These are phyloP conservation scores for Machimus rusticus DNA, from an alignment of 2,888 invertebrate genomes.

Conservation along the genomic window DNA sequence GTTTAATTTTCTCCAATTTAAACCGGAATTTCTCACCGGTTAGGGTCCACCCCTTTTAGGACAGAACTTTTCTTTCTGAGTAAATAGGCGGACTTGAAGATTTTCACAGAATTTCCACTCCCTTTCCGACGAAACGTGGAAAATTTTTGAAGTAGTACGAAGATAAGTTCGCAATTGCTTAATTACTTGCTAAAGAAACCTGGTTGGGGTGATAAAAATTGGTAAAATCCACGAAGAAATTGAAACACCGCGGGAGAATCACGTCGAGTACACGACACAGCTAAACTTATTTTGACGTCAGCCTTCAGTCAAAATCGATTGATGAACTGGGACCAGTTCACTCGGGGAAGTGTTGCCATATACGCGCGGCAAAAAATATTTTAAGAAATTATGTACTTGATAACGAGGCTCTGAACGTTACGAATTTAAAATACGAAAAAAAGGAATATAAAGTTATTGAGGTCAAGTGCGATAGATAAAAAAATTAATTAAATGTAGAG, in stretches of 20 bases:
- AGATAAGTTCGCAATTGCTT: background rate
- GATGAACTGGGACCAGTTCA: slow-evolving; percentile 10
- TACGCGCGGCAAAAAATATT: too few relatives aligned
- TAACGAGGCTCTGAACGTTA: too few relatives aligned
- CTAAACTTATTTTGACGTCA: slow-evolving; percentile 22
- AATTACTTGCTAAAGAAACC: slow-evolving; percentile 15
- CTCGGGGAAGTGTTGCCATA: background rate
- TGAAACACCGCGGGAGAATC: background rate
- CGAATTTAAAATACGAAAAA: too few relatives aligned
- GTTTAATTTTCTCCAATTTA: background rate
- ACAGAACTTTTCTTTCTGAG: background rate
- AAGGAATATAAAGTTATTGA: too few relatives aligned
- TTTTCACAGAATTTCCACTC: background rate
- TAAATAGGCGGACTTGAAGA: background rate
- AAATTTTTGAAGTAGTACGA: background rate
- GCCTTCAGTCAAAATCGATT: slow-evolving; percentile 30
- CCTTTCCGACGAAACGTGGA: background rate
- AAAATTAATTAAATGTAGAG: too few relatives aligned
- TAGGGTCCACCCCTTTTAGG: background rate
- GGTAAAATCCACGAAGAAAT: background rate
- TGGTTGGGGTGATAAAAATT: background rate
- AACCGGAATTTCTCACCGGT: background rate
- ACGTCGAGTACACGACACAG: slow-evolving; percentile 17
- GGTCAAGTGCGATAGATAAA: too few relatives aligned
- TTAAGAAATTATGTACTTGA: too few relatives aligned